Base-by-base conservation (phyloP, 2,113 vertebrate species). In the Propithecus coquereli region DNA sequence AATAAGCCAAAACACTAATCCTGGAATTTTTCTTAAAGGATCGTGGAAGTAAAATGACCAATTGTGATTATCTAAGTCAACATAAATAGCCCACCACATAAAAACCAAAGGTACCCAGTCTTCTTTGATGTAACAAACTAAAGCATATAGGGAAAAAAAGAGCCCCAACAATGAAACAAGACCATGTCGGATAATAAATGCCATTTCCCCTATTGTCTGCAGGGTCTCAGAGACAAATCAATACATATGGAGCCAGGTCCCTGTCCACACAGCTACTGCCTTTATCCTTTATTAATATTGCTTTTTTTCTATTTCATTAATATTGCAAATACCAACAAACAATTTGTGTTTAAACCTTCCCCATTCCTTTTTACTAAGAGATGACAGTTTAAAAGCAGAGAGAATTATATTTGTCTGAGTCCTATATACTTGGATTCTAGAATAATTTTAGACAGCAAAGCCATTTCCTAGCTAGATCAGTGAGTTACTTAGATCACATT, bases 281-380 rank as follows among this genome's bases (percentile, higher is more conserved):
- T 95, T 97, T 97, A 97, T 96, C 9, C 89, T 95, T 97, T 97
- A 97, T 96, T 96, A 97, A 96, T 97, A 97, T 45, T 93, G 82
- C 82, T 90, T 90, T 93, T 93, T 81, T 91, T 91, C 66, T 0
- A 91, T 94, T 91, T 89, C 93, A 97, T 97, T 97, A 98, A 97
- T 95, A 97, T 96, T 96, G 89, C 73, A 97, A 89, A 95, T 87
- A 89, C 71, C 30, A 92, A 87, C 37, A 83, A 65, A 94, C 61
- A 90, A 71, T 95, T 70, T 91, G 40, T 96, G 57, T 94, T 95
- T 66, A 92, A 94, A 89, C 50, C 50, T 90, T 77, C 52, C 70
- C 54, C 8, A 43, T 57, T 87, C 80, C 37, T 52, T 77, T 94
- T 59, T 90, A 73, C 52, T 61, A 96, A 86, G 81, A 90, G 70